Evolutionary conservation across 2,113 vertebrate genomes (phyloP).

Genomic region (Condylura cristata): DNA sequence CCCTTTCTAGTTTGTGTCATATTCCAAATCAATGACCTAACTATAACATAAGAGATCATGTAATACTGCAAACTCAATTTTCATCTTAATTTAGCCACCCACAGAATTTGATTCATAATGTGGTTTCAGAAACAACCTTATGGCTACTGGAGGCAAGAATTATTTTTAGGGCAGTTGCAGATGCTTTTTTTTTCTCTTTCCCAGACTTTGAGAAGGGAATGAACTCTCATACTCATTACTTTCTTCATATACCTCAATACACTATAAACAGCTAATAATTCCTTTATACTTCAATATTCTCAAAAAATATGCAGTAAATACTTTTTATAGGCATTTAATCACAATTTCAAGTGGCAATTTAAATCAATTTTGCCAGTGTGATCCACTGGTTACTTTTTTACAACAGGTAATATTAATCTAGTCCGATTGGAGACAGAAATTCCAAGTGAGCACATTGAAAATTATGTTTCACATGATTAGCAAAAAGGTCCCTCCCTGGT

Average conservation of each 20-base stretch:
- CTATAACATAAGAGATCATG: background rate
- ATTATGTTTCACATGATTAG: background rate
- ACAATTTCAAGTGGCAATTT: background rate
- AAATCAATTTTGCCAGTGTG: background rate
- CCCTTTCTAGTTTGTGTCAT: background rate
- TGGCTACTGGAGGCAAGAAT: background rate
- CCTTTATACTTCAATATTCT: background rate
- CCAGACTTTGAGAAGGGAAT: background rate
- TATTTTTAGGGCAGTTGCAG: background rate
- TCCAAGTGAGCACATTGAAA: background rate
- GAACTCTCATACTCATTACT: background rate
- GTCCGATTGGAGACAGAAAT: background rate
- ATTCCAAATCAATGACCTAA: background rate
- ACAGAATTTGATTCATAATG: background rate
- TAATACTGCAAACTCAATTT: background rate
- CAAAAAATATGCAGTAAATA: background rate
- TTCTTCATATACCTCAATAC: too few relatives aligned
- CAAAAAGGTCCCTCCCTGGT: too few relatives aligned
- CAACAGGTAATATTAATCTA: background rate
- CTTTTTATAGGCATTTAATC: background rate
- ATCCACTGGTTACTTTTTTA: background rate
- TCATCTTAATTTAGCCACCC: background rate
- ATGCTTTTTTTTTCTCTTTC: background rate
- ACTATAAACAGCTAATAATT: background rate
- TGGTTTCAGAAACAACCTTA: background rate